Percentiles rank a stretch among this genome's conserved stretches.
Evolutionary conservation across 2,888 invertebrate genomes (phyloP).

Genomic region (Drymonia ruficornis): DNA sequence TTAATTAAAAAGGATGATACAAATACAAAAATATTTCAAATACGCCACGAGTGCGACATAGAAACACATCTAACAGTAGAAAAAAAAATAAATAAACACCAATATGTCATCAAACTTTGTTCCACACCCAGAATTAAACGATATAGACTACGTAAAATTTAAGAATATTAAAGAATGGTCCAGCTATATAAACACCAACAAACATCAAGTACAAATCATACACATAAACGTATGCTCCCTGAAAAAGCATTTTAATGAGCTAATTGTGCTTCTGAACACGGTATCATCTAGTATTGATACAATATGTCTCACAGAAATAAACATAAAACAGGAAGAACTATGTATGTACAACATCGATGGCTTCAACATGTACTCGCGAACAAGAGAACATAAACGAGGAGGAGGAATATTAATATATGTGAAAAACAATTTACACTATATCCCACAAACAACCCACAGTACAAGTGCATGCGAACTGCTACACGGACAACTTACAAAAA

Average conservation of each 20-base stretch:
- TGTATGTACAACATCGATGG: conserved; percentile 1
- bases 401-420: conserved; percentile 8
- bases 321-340: conserved; percentile 5
- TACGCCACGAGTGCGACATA: conserved; percentile 7
- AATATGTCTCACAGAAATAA: conserved; percentile 9
- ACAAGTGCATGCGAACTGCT: background rate
- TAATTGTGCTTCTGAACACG: background rate
- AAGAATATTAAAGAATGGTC: conserved; percentile 1
- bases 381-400: conserved; percentile 5
- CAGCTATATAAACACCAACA: background rate
- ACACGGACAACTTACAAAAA: conserved; percentile 1
- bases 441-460: background rate
- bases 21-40: conserved; percentile 2
- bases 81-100: background rate
- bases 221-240: conserved; percentile 8
- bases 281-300: background rate
- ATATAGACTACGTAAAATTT: conserved; percentile 3
- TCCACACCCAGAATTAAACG: background rate
- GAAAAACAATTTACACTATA: background rate
- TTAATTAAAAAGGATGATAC: conserved; percentile 6
- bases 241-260: conserved; percentile 3
- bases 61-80: background rate
- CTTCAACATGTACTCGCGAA: conserved; percentile 1
- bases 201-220: background rate
- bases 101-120: background rate